Conservation (phyloP, 2,888 invertebrate genomes). For the Leptinotarsa rubiginosa region DNA sequence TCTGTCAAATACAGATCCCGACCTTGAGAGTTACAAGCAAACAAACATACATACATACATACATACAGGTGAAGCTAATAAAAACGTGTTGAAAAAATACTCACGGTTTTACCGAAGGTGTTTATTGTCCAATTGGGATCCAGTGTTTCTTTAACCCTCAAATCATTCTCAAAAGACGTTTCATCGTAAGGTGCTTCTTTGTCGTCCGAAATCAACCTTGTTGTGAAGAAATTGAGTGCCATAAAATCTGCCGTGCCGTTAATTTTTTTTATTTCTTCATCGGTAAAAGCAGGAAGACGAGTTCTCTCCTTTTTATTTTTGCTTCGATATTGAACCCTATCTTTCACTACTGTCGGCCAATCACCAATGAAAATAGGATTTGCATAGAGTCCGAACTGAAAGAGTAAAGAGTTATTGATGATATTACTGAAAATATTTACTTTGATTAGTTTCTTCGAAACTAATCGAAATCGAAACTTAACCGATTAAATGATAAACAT, state of each 20-base stretch:
- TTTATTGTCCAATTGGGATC: conserved; percentile 23
- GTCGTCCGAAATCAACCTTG: conserved; percentile 64
- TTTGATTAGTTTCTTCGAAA: too few relatives aligned
- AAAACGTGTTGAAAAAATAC: too few relatives aligned
- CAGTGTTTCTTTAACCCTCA: conserved; percentile 11
- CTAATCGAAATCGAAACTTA: too few relatives aligned
- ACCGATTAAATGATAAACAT: too few relatives aligned
- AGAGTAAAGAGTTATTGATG: not conserved
- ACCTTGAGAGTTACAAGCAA: too few relatives aligned
- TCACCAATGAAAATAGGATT: conserved; percentile 75
- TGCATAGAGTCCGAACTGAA: conserved; percentile 47
- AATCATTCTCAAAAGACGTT: conserved; percentile 27
- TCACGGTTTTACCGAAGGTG: conserved; percentile 27
- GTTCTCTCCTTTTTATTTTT: conserved; percentile 64
- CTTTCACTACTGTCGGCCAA: conserved; percentile 75
- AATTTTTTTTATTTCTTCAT: conserved; percentile 72
- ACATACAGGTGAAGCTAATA: too few relatives aligned
- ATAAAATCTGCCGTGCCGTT: conserved; percentile 77
- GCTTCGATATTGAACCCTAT: conserved; percentile 71
- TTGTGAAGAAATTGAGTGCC: conserved; percentile 79
- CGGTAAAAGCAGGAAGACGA: conserved; percentile 73
- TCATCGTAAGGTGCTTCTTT: conserved; percentile 19
- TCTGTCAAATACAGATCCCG: too few relatives aligned
- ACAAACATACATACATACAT: too few relatives aligned
- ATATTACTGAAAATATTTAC: not conserved